These are phyloP conservation scores for Xenopus petersii DNA, from an alignment of 2,797 vertebrate species.

Conservation along the genomic window DNA sequence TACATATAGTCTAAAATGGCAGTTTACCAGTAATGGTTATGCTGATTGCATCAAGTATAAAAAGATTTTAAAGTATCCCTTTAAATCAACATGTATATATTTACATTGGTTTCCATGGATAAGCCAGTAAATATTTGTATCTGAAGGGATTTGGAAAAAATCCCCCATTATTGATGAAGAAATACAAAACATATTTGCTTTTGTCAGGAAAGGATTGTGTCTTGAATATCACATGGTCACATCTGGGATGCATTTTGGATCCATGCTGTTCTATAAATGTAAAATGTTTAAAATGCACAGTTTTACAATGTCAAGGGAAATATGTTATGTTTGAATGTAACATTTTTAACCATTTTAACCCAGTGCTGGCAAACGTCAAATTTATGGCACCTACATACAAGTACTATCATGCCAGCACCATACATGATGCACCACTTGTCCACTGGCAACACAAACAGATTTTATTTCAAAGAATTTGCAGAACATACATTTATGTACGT, in stretches of 20 bases:
- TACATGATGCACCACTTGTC: no score
- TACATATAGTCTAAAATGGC: no score
- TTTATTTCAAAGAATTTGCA: no score
- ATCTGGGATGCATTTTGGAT: slow-evolving; percentile 34
- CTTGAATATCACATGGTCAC: neutral
- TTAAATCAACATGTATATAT: slow-evolving; percentile 1
- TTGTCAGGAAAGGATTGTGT: slow-evolving; percentile 18
- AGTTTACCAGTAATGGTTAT: no score
- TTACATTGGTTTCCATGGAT: slow-evolving; percentile 31
- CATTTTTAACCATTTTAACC: no score
- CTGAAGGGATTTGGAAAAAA: slow-evolving; percentile 22
- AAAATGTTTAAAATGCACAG: neutral
- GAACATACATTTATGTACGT: no score
- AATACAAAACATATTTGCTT: slow-evolving; percentile 33
- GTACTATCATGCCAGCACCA: no score
- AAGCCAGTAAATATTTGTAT: slow-evolving; percentile 39
- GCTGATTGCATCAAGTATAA: no score
- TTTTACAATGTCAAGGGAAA: neutral
- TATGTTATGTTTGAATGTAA: neutral
- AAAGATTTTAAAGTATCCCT: no score
- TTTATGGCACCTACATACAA: no score
- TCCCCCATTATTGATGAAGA: slow-evolving; percentile 18
- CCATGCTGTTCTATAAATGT: neutral
- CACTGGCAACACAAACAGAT: no score
- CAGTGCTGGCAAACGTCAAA: no score